Evolutionary conservation across 2,797 vertebrate genomes (phyloP), one percentile per base, ranked within the genome.

Genomic region (Morus bassanus): DNA sequence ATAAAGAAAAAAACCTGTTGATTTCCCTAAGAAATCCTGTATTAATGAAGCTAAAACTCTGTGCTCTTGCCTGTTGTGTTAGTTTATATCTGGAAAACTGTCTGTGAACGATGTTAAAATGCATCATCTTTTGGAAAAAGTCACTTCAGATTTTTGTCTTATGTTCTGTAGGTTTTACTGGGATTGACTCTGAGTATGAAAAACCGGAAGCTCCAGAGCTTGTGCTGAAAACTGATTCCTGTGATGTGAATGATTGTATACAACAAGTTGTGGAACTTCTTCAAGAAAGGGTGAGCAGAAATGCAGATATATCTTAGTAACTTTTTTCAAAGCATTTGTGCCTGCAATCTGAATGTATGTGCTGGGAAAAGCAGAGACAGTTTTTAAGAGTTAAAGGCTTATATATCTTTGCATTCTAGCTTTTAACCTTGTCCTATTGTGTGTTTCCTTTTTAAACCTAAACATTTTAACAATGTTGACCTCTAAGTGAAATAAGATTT

Each of bases 171-270:
- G 99, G 99, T 69, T 99, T 99, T 97, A 99, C 99, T 78, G 99
- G 99, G 17, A 99, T 99, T 85, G 99, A 99, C 96, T 99, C 99
- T 0, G 99, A 99, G 91, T 99, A 99, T 83, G 99, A 99, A 97
- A 99, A 99, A 81, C 99, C 99, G 0, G 99, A 99, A 97, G 98
- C 99, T 22, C 99, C 99, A 13, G 99, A 99, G 76, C 97, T 99
- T 96, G 99, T 99, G 82, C 98, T 99, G 96, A 99, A 99, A 98
- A 99, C 99, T 0, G 99, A 99, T 97, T 98, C 98, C 30, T 99
- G 99, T 97, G 99, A 98, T 48, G 99, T 99, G 37, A 99, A 99
- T 39, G 99, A 99, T 72, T 99, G 99, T 75, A 98, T 99, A 85
- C 99, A 99, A 78, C 99, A 99, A 93, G 98, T 99, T n/a, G 97